Conservation (phyloP, 2,888 invertebrate species). For the Latheticus oryzae region DNA sequence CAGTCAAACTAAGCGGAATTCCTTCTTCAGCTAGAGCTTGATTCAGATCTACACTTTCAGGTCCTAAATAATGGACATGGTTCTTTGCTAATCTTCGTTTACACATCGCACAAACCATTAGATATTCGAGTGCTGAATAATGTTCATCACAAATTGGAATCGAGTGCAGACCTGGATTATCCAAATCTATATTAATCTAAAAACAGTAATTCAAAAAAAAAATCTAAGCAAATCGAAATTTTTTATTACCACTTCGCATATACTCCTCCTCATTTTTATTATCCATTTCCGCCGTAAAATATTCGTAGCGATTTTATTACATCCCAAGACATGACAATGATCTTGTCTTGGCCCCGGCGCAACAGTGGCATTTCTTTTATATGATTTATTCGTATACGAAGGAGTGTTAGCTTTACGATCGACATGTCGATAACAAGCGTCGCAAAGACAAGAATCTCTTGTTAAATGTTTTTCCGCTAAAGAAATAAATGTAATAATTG, state of each 20-base stretch:
- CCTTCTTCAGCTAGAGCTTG: slow-evolving; percentile 70
- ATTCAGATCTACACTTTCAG: slow-evolving; percentile 68
- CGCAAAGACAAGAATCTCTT: slow-evolving; percentile 86
- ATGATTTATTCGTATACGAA: slow-evolving; percentile 71
- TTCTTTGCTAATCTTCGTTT: slow-evolving; percentile 80
- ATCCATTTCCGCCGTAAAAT: slow-evolving; percentile 79
- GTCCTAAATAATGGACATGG: slow-evolving; percentile 79
- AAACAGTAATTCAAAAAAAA: slow-evolving; percentile 37
- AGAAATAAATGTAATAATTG: slow-evolving; percentile 40
- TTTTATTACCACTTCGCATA: slow-evolving; percentile 73
- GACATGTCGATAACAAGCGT: slow-evolving; percentile 88
- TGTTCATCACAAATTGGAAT: slow-evolving; percentile 79
- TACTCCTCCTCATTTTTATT: slow-evolving; percentile 76
- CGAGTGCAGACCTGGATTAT: slow-evolving; percentile 75
- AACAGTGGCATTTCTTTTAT: slow-evolving; percentile 59
- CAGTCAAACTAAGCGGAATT: slow-evolving; percentile 75
- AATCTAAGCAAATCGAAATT: not conserved
- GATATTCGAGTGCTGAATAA: slow-evolving; percentile 77
- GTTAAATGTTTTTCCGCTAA: slow-evolving; percentile 84
- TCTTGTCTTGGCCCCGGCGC: slow-evolving; percentile 63
- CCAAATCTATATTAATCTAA: slow-evolving; percentile 71
- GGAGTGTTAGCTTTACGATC: slow-evolving; percentile 84
- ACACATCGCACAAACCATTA: slow-evolving; percentile 82
- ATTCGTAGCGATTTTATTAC: slow-evolving; percentile 71
- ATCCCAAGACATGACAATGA: slow-evolving; percentile 76